phyloP scores from a whole-genome alignment of 2,797 vertebrate genomes.

The Psittacula echo region DNA sequence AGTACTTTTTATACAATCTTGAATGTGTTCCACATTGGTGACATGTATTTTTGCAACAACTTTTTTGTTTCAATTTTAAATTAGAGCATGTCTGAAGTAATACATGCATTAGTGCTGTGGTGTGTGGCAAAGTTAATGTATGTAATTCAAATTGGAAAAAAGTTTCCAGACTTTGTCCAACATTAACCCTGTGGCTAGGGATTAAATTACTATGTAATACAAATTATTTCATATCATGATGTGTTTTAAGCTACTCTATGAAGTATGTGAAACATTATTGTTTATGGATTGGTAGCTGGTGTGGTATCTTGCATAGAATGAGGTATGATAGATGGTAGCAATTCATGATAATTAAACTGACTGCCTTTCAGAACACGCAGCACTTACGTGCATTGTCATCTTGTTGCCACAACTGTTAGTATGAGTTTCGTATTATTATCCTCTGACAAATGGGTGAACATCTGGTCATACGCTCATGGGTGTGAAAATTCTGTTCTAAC shows the following conservation, averaged over 20 bases:
- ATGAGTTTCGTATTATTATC: background rate
- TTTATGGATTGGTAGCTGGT: conserved; percentile 68
- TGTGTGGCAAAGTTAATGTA: conserved; percentile 79
- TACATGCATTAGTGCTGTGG: conserved; percentile 80
- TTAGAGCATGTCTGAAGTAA: conserved; percentile 79
- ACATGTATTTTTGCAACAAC: conserved; percentile 81
- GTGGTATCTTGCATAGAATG: conserved; percentile 63
- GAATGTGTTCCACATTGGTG: conserved; percentile 84
- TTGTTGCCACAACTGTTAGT: conserved; percentile 23
- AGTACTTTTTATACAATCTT: conserved; percentile 82
- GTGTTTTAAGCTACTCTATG: conserved; percentile 80
- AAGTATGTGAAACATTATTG: conserved; percentile 76
- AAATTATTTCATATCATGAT: conserved; percentile 76
- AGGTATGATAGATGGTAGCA: conserved; percentile 59
- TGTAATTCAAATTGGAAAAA: conserved; percentile 84
- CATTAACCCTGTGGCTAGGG: conserved; percentile 76
- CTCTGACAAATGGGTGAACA: conserved; percentile 19
- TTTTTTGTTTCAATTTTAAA: conserved; percentile 73
- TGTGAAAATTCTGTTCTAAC: conserved; percentile 29
- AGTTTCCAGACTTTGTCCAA: conserved; percentile 81
- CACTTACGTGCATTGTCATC: conserved; percentile 11
- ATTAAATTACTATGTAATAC: conserved; percentile 85
- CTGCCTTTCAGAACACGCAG: conserved; percentile 48
- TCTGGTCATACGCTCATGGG: conserved; percentile 28
- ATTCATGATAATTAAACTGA: conserved; percentile 48